These are phyloP conservation scores for Pocillopora meandrina DNA, from an alignment of 92 coral and sea anemone genomes.

Conservation along the genomic window DNA sequence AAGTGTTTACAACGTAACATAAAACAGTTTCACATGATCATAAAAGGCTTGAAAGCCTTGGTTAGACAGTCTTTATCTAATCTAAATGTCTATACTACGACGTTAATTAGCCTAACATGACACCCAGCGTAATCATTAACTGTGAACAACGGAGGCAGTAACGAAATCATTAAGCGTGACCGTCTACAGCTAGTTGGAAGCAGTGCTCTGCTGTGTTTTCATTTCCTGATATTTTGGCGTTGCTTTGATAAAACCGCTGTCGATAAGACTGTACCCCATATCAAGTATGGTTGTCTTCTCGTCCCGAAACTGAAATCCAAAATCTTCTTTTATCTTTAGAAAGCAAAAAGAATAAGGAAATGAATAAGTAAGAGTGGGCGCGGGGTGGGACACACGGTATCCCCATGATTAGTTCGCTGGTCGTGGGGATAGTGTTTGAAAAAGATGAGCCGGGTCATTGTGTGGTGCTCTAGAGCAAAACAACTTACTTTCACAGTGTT, in stretches of 20 bases:
- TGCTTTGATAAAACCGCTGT: conserved; percentile 85
- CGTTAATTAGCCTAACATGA: no score
- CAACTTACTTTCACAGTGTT: no score
- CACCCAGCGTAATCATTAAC: no score
- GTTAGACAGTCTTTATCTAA: no score
- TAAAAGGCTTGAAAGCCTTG: no score
- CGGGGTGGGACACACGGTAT: neutral
- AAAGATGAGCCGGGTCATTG: neutral
- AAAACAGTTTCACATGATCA: no score
- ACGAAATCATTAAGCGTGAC: no score
- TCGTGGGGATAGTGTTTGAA: neutral
- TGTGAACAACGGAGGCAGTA: no score
- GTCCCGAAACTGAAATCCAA: conserved; percentile 76
- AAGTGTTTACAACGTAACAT: no score
- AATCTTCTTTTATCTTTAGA: conserved; percentile 69
- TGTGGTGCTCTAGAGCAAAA: no score
- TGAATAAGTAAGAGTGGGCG: neutral
- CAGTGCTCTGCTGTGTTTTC: neutral
- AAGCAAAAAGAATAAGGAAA: neutral
- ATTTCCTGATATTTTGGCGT: conserved; percentile 62
- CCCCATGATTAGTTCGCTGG: no score
- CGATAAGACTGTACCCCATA: conserved; percentile 96
- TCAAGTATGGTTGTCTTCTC: conserved; percentile 72
- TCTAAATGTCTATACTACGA: no score
- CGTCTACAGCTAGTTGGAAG: neutral